Conservation (phyloP, 2,113 vertebrate genomes). For the Athene noctua region DNA sequence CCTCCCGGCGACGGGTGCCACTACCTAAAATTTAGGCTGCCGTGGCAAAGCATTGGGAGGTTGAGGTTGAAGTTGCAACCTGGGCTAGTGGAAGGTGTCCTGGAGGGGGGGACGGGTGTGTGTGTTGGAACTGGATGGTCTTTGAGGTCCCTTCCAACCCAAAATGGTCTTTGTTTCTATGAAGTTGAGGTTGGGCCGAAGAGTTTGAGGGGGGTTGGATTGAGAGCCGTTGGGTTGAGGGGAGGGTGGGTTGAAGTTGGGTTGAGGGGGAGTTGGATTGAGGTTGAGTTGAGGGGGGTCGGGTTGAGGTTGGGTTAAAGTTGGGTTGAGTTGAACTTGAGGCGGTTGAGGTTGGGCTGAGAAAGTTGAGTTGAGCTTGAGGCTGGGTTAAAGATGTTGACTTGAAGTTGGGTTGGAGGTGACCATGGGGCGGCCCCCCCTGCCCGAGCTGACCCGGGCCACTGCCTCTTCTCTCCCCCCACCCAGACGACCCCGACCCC, state of each 20-base stretch:
- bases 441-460: rapidly evolving
- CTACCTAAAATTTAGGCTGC: rapidly evolving
- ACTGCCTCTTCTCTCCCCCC: not conserved
- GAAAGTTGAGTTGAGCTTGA: not conserved
- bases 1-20: rapidly evolving
- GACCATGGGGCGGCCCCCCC: rapidly evolving
- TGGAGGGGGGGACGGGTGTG: too few relatives aligned
- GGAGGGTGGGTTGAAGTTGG: too few relatives aligned
- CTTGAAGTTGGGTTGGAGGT: not conserved
- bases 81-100: too few relatives aligned
- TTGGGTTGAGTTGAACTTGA: not conserved
- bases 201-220: not conserved
- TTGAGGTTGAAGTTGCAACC: not conserved
- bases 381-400: not conserved
- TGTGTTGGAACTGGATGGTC: too few relatives aligned
- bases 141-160: too few relatives aligned
- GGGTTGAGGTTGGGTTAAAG: not conserved
- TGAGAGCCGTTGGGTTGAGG: not conserved
- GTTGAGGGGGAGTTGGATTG: too few relatives aligned
- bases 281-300: too few relatives aligned
- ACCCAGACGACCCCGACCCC: conserved; percentile 85
- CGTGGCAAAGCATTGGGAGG: rapidly evolving
- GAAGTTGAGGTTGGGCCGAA: not conserved
- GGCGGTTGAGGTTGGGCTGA: not conserved
- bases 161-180: too few relatives aligned